Conservation (phyloP, 2,797 vertebrate genomes). For the Alfaro cultratus region DNA sequence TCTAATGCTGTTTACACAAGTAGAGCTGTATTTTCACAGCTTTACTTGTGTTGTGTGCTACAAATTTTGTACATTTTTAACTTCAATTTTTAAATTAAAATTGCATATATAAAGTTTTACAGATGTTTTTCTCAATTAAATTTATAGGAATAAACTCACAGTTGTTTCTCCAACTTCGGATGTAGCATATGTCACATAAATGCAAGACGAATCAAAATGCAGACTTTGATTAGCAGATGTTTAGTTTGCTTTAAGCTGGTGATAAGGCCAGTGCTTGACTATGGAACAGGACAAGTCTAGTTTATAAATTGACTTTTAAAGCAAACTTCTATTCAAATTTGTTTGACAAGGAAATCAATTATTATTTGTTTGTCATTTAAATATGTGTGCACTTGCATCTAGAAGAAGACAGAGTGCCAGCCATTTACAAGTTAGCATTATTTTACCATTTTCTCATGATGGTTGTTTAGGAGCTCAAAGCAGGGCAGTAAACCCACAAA, state of each 20-base stretch:
- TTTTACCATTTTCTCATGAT: neutral
- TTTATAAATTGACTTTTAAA: neutral
- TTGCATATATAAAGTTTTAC: conserved; percentile 44
- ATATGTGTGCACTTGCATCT: neutral
- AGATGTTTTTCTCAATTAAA: conserved; percentile 3
- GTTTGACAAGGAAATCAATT: neutral
- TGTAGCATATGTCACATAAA: neutral
- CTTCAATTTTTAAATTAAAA: conserved; percentile 52
- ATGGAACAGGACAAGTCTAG: neutral
- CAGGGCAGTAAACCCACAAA: neutral
- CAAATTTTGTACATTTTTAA: conserved; percentile 62
- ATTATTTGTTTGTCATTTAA: neutral
- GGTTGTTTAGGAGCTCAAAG: neutral
- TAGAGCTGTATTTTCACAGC: neutral
- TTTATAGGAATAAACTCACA: neutral
- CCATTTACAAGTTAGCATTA: neutral
- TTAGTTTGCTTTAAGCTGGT: neutral
- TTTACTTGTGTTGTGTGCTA: conserved; percentile 39
- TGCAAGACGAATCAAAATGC: neutral
- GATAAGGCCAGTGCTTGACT: neutral
- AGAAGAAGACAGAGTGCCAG: neutral
- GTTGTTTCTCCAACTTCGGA: neutral
- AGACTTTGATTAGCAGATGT: neutral
- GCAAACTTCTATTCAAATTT: neutral
- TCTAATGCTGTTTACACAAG: conserved; percentile 2